Base-by-base conservation (phyloP, 1,140 invertebrate genomes). In the Aradophagus sp. region DNA sequence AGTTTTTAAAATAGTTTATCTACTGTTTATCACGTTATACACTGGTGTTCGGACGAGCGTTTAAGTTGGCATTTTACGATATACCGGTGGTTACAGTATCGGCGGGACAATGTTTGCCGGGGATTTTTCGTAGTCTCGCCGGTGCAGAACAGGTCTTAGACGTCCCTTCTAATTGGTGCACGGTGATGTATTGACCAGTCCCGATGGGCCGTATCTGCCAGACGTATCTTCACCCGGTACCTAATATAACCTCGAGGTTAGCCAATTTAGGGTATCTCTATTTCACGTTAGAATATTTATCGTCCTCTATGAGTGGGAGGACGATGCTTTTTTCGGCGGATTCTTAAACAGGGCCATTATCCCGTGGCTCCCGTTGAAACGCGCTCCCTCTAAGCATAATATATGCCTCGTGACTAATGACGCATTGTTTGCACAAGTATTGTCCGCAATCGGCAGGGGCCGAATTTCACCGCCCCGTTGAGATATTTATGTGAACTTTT, bases 131-230 rank as follows among this genome's bases (percentile, higher is more conserved):
- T n/a, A n/a, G 50, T 47, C 34, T 32, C n/a, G 44, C 17, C 44
- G 17, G 42, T 38, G 29, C 23, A 56, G 42, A 66, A 66, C 62
- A 42, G 62, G 71, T 59, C 69, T 56, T 66, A 55, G 73, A 77
- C 38, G 39, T 48, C 44, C 61, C 70, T 75, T 75, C 68, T 79
- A 79, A 80, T 80, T 80, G 78, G 78, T 79, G 68, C 71, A 42
- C 44, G 11, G 74, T 80, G 77, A 80, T 80, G 48, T 78, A 79
- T 80, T 75, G 79, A 53, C 65, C 34, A 36, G 44, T 44, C 44
- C 52, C 59, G 52, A 78, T 78, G 73, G 39, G 63, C 69, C 47
- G 70, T 80, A 80, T 80, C 79, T 80, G 63, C 71, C 63, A 63
- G 56, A 41, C 70, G 72, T 63, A 80, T 80, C 79, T 52, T 44